phyloP scores from a whole-genome alignment of 2,113 vertebrate genomes.

The Pseudonaja textilis region DNA sequence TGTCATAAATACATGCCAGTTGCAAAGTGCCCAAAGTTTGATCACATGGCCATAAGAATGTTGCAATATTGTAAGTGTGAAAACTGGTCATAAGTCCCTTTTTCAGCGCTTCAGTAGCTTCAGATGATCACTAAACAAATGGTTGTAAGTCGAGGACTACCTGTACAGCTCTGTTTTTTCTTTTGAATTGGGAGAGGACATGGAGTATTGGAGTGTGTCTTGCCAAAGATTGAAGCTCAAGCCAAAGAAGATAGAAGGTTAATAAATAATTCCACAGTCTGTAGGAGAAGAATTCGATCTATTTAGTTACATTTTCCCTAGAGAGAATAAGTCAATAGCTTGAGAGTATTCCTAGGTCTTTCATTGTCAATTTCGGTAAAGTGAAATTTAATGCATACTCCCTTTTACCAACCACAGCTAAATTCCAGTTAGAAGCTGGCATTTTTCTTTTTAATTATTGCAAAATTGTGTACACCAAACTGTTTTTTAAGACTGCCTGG shows the following conservation, averaged over 20 bases:
- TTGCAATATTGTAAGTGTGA: background rate
- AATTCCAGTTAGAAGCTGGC: background rate
- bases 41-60: background rate
- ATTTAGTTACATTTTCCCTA: background rate
- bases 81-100: background rate
- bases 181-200: background rate
- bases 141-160: background rate
- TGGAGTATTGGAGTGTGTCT: background rate
- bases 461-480: background rate
- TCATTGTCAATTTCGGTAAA: background rate
- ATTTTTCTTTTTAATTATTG: background rate
- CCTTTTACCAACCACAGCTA: background rate
- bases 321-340: background rate
- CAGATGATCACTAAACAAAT: background rate
- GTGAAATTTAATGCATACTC: background rate
- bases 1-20: background rate
- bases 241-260: background rate
- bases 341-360: background rate
- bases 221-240: background rate
- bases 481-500: background rate
- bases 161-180: background rate
- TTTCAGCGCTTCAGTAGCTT: background rate
- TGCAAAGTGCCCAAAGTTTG: background rate
- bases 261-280: background rate
- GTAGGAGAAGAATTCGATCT: background rate